phyloP scores from a whole-genome alignment of 2,888 invertebrate genomes.

The Abrostola tripartita region DNA sequence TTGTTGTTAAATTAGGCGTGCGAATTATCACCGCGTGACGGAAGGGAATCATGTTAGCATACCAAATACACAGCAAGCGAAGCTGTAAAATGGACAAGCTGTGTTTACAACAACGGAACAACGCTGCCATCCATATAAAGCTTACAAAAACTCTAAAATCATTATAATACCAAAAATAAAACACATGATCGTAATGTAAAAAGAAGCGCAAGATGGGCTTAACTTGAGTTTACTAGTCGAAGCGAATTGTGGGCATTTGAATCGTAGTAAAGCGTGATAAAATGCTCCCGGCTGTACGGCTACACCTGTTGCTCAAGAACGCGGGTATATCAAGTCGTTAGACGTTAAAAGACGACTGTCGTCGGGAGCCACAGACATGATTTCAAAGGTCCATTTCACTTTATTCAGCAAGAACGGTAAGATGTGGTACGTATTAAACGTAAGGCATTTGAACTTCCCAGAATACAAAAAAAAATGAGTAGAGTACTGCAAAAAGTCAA shows the following conservation, averaged over 20 bases:
- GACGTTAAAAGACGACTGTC: slow-evolving; percentile 5
- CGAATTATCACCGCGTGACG: slow-evolving; percentile 19
- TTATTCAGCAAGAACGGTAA: too few relatives aligned
- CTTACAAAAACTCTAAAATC: neutral
- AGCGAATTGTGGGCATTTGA: slow-evolving; percentile 28
- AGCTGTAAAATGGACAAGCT: slow-evolving; percentile 19
- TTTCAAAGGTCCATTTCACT: neutral
- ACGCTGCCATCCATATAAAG: slow-evolving; percentile 3
- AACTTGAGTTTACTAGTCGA: slow-evolving; percentile 24
- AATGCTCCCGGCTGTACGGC: slow-evolving; percentile 29
- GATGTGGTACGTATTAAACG: too few relatives aligned
- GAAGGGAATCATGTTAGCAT: slow-evolving; percentile 7
- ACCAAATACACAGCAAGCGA: slow-evolving; percentile 10
- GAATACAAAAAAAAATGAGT: too few relatives aligned
- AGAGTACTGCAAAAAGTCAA: neutral
- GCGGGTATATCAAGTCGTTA: slow-evolving; percentile 11
- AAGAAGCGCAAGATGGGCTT: slow-evolving; percentile 13
- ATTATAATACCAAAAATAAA: slow-evolving; percentile 4
- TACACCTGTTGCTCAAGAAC: slow-evolving; percentile 52
- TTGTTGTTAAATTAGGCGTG: slow-evolving; percentile 5
- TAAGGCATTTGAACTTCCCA: too few relatives aligned
- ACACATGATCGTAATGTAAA: slow-evolving; percentile 4
- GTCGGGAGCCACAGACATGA: neutral
- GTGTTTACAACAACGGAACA: slow-evolving; percentile 21
- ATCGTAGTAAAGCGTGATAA: slow-evolving; percentile 30